These are phyloP conservation scores for Nothura maculosa DNA, from an alignment of 2,797 vertebrate species.

Conservation along the genomic window DNA sequence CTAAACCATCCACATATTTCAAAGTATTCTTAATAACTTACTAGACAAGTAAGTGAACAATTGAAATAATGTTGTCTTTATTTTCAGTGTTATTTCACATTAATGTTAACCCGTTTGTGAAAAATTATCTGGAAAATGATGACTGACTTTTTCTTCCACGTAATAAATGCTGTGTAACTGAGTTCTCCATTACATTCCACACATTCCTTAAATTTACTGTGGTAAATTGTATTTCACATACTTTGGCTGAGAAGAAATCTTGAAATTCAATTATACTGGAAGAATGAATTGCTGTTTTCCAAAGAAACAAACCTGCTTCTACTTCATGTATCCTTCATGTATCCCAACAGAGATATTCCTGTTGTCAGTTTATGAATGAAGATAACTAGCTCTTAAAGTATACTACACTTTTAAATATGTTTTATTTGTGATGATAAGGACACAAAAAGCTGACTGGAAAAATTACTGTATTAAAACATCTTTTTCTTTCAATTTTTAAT, in stretches of 20 bases:
- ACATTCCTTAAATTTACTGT: not conserved
- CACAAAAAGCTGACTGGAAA: fast-evolving
- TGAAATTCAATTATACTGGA: not conserved
- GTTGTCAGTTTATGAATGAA: not conserved
- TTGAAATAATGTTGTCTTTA: not conserved
- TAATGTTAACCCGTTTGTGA: not conserved
- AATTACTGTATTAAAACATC: not conserved
- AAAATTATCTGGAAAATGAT: not conserved
- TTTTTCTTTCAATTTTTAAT: not conserved
- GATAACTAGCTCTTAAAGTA: not conserved
- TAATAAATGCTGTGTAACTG: not conserved
- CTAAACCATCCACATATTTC: not conserved
- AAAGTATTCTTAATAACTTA: not conserved
- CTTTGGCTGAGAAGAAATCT: not conserved
- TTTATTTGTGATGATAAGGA: not conserved
- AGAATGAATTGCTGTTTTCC: not conserved
- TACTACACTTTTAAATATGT: not conserved
- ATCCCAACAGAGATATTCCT: not conserved
- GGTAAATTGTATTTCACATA: not conserved
- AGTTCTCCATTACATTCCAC: not conserved
- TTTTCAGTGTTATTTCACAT: not conserved
- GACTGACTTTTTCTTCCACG: not conserved
- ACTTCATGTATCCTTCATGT: not conserved
- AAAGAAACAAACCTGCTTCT: not conserved
- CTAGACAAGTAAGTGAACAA: not conserved